phyloP scores from a whole-genome alignment of 92 coral and sea anemone species.

The Actinostola sp. region DNA sequence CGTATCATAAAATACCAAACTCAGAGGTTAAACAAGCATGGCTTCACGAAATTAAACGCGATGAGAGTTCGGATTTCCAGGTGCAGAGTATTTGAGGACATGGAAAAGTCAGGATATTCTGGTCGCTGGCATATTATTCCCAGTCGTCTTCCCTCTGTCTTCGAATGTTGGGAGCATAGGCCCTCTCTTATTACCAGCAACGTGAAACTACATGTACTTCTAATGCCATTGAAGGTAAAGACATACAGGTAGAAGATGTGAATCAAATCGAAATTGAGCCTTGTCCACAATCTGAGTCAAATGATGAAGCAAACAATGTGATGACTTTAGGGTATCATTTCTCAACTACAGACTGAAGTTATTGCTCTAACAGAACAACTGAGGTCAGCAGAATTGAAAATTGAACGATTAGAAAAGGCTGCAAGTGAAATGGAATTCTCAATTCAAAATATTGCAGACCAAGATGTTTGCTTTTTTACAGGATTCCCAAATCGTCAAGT shows the following conservation, averaged over 20 bases:
- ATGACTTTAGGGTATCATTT: constrained; percentile 2
- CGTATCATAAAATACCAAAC: constrained; percentile 14
- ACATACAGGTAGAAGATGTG: neutral
- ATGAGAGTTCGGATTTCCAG: constrained; percentile 35
- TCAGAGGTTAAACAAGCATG: constrained; percentile 17
- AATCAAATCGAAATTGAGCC: constrained; percentile 18
- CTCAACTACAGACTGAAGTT: constrained; percentile 22
- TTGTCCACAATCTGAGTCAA: constrained; percentile 4
- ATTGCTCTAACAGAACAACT: constrained; percentile 14
- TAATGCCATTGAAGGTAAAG: neutral
- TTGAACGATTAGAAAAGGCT: constrained; percentile 27
- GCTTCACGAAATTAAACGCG: constrained; percentile 31
- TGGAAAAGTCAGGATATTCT: constrained; percentile 36
- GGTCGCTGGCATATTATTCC: constrained; percentile 31
- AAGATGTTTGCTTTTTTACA: constrained; percentile 22
- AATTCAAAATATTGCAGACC: constrained; percentile 31
- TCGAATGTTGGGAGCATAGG: constrained; percentile 48
- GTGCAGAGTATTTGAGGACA: constrained; percentile 27
- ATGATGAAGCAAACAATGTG: too few relatives aligned
- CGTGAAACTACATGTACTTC: neutral
- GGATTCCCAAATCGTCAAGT: constrained; percentile 11
- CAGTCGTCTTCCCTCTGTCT: constrained; percentile 38
- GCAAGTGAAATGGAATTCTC: constrained; percentile 37
- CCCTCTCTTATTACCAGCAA: constrained; percentile 1
- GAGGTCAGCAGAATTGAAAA: constrained; percentile 12